A percentile compares a stretch with the other conserved stretches of the same genome.
phyloP scores from a whole-genome alignment of 2,888 invertebrate species.

The Pheosia tremula region DNA sequence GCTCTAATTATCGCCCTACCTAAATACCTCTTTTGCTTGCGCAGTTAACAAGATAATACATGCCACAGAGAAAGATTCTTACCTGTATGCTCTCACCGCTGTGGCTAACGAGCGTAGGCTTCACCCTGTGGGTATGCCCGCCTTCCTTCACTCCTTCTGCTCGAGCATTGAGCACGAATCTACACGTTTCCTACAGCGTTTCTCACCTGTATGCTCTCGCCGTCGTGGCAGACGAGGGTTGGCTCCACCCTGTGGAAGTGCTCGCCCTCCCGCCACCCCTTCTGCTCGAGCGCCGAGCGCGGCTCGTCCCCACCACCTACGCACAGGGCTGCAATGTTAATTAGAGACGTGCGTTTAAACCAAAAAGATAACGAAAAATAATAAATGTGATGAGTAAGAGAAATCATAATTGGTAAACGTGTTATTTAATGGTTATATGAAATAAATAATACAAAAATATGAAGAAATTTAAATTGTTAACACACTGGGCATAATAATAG shows the following conservation, averaged over 20 bases:
- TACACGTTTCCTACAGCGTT: not conserved
- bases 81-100: too few relatives aligned
- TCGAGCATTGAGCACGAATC: not conserved
- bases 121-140: too few relatives aligned
- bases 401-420: not conserved
- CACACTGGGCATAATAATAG: too few relatives aligned
- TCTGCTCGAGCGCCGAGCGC: conserved; percentile 86
- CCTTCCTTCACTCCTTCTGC: too few relatives aligned
- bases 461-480: not conserved
- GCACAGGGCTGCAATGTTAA: conserved; percentile 57
- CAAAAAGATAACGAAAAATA: not conserved
- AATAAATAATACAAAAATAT: not conserved
- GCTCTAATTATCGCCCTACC: too few relatives aligned
- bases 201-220: conserved; percentile 95
- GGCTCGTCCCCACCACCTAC: conserved; percentile 68
- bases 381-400: not conserved
- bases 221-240: conserved; percentile 93
- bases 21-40: too few relatives aligned
- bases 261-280: conserved; percentile 89
- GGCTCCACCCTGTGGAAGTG: conserved; percentile 92
- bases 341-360: conserved; percentile 4
- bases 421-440: not conserved
- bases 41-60: too few relatives aligned
- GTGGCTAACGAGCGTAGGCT: too few relatives aligned
- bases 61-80: too few relatives aligned